Evolutionary conservation across 1,140 invertebrate species (phyloP), one percentile per base, ranked within the genome.

Genomic region (Notospermus geniculatus): DNA sequence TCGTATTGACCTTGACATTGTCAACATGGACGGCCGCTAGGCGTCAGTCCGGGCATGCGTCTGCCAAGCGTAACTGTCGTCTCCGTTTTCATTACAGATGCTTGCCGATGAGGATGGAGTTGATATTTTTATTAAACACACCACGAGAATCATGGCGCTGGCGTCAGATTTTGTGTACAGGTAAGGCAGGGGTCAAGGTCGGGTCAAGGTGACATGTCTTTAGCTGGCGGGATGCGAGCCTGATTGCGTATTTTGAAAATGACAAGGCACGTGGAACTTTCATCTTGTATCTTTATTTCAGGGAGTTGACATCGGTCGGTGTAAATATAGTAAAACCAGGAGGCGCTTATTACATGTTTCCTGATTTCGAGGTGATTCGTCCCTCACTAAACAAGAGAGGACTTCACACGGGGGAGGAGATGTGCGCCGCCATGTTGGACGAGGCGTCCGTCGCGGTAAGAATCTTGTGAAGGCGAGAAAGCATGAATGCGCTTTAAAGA

Each of bases 301-400:
- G 75, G 32, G 73, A 78, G 30, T 61, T 79, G 54, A 64, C 59
- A 15, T 70, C 71, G n/a, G 70, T 75, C 9, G 76, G 74, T 15
- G 71, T 79, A 11, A 72, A 64, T 45, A 64, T 67, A 22, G 57
- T 71, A 1, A 39, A 56, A 11, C 71, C 77, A 32, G 66, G 46
- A 46, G 72, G 68, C 17, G 75, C 76, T 1, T 78, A 71, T 60
- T 78, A 78, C 60, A 73, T 79, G 7, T 76, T 78, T 45, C 76
- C 76, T 0, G 71, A 78, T 54, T 78, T 79, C 63, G 72, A 71
- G 39, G 59, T 76, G 9, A 54, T 79, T 7, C 59, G 63, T 57
- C 17, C 66, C 9, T 60, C 61, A 9, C 62, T 79, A 53, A 62
- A 27, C 17, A 39, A 57, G 50, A 59, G 71, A 1, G 76, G 71